Percentiles rank a stretch among this genome's conserved stretches.
phyloP scores from a whole-genome alignment of 2,888 invertebrate species.

The Norana najaformis region DNA sequence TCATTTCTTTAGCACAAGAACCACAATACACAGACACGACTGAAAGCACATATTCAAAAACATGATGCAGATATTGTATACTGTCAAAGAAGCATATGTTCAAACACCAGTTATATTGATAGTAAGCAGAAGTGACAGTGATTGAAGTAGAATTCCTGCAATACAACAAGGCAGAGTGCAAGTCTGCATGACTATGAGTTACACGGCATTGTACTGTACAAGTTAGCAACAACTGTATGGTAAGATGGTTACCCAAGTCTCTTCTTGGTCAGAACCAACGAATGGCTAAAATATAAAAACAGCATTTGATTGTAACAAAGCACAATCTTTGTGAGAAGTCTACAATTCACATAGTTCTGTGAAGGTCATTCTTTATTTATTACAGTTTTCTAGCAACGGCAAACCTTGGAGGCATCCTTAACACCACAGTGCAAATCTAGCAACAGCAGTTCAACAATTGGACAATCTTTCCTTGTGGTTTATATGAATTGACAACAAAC shows the following conservation, averaged over 20 bases:
- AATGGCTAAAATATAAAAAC: neutral
- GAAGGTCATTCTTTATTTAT: too few species aligned
- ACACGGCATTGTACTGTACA: neutral
- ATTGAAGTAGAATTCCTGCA: neutral
- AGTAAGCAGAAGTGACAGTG: neutral
- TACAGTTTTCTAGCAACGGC: too few species aligned
- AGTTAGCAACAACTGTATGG: neutral
- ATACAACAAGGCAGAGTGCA: neutral
- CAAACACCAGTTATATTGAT: neutral
- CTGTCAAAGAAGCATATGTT: too few species aligned
- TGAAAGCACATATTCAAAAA: neutral
- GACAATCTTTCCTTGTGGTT: too few species aligned
- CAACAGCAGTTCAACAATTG: too few species aligned
- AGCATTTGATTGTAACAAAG: neutral
- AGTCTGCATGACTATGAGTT: neutral
- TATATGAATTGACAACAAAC: too few species aligned
- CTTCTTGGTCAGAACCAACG: neutral
- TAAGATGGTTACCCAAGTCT: neutral
- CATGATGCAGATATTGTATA: neutral
- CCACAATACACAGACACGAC: neutral
- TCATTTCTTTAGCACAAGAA: neutral
- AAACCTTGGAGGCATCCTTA: too few species aligned
- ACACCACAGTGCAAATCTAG: too few species aligned
- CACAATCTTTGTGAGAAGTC: too few species aligned
- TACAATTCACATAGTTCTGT: too few species aligned